Percentiles rank a stretch among this genome's conserved stretches.
These are phyloP conservation scores for Synanthedon tipuliformis DNA, from an alignment of 2,888 invertebrate species.

Conservation along the genomic window DNA sequence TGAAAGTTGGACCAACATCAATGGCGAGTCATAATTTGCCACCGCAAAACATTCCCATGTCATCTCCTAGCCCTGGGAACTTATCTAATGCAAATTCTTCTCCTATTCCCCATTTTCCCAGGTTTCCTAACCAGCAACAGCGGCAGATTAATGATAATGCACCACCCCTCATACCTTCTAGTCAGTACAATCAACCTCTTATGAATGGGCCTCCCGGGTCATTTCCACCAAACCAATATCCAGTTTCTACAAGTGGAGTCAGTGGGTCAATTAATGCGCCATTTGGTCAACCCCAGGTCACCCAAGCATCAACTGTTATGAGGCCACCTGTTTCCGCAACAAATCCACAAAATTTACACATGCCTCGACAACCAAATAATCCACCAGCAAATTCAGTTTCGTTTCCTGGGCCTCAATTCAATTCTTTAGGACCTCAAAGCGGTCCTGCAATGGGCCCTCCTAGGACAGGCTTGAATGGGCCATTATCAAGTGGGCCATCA, in stretches of 20 bases:
- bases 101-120: conserved; percentile 30
- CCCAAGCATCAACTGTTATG: conserved; percentile 11
- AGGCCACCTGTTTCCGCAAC: conserved; percentile 20
- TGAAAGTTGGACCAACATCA: conserved; percentile 12
- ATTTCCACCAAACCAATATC: conserved; percentile 17
- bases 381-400: conserved; percentile 18
- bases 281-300: conserved; percentile 13
- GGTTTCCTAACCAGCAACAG: conserved; percentile 27
- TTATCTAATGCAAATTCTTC: conserved; percentile 21
- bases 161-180: conserved; percentile 55
- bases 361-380: conserved; percentile 23
- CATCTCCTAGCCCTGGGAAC: conserved; percentile 25
- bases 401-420: conserved; percentile 10
- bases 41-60: conserved; percentile 21
- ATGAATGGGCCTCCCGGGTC: conserved; percentile 38
- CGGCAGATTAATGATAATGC: conserved; percentile 57
- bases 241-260: conserved; percentile 23
- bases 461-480: conserved; percentile 5
- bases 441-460: conserved; percentile 14
- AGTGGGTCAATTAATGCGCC: conserved; percentile 18
- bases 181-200: conserved; percentile 45
- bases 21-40: conserved; percentile 21
- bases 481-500: conserved; percentile 7
- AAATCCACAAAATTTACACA: conserved; percentile 32
- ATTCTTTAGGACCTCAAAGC: conserved; percentile 5